phyloP scores from a whole-genome alignment of 2,113 vertebrate species.

The Protobothrops mucrosquamatus region DNA sequence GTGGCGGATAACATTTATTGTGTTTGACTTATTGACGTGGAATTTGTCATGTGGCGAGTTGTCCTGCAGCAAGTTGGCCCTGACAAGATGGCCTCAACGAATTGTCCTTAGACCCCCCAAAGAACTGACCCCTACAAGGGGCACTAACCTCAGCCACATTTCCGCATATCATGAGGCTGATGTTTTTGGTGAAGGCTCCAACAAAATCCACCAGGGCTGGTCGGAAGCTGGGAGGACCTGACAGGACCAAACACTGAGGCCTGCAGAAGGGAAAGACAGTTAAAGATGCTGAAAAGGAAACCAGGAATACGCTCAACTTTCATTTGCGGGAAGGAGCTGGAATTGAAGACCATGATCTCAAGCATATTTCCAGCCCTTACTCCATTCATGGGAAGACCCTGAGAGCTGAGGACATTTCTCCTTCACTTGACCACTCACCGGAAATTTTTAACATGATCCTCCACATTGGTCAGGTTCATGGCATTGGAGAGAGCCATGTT shows the following conservation, averaged over 20 bases:
- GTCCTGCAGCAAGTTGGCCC: not conserved
- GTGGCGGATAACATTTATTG: not conserved
- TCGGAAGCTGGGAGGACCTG: slow-evolving; percentile 67
- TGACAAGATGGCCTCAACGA: not conserved
- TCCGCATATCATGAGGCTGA: slow-evolving; percentile 78
- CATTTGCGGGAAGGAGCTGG: not conserved
- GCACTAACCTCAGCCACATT: slow-evolving; percentile 69
- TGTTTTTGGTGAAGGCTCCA: slow-evolving; percentile 72
- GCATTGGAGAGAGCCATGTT: slow-evolving; percentile 74
- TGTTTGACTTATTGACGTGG: not conserved
- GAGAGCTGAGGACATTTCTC: too few relatives aligned
- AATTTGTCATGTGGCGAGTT: not conserved
- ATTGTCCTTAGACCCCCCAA: not conserved
- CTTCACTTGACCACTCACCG: slow-evolving; percentile 48
- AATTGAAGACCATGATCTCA: not conserved
- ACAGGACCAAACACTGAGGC: slow-evolving; percentile 76
- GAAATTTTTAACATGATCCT: slow-evolving; percentile 80
- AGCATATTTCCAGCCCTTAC: not conserved
- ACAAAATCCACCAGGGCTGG: slow-evolving; percentile 78
- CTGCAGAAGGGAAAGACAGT: slow-evolving; percentile 34
- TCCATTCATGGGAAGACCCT: too few relatives aligned
- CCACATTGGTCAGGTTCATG: slow-evolving; percentile 62
- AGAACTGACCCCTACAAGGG: too few relatives aligned
- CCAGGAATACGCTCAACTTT: too few relatives aligned
- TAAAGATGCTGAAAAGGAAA: too few relatives aligned